Evolutionary conservation across 2,888 invertebrate species (phyloP).

Genomic region (Brachycybe producta): DNA sequence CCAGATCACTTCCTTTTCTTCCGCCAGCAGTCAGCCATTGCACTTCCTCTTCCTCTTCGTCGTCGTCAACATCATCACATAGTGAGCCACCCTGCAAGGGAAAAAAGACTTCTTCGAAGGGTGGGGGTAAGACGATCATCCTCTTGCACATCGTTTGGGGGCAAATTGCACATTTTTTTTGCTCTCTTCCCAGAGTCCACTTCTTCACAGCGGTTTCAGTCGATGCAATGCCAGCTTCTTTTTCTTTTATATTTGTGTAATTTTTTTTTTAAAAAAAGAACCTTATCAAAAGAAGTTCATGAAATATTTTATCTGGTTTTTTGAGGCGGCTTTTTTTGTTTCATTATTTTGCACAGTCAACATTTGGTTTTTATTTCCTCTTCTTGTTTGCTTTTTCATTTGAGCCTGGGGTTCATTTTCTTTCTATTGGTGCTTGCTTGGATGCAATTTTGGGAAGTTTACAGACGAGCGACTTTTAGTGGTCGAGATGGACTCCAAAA

Average conservation of each 20-base stretch:
- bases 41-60: conserved; percentile 12
- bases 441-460: too few species aligned
- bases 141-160: conserved; percentile 5
- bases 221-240: background rate
- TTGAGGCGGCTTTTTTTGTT: background rate
- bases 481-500: too few species aligned
- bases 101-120: conserved; percentile 17
- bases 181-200: conserved; percentile 4
- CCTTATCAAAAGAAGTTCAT: too few species aligned
- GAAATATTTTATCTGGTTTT: background rate
- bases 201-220: background rate
- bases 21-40: conserved; percentile 3
- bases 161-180: background rate
- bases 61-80: background rate
- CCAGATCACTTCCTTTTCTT: conserved; percentile 6
- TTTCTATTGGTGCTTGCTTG: too few species aligned
- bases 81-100: conserved; percentile 3
- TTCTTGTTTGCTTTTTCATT: conserved; percentile 2
- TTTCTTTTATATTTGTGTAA: background rate
- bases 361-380: background rate
- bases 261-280: background rate
- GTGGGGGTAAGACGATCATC: conserved; percentile 17
- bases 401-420: too few species aligned
- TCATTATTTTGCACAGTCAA: background rate
- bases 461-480: too few species aligned